Evolutionary conservation across 92 coral and sea anemone genomes (phyloP).

Genomic region (Ricordea florida): DNA sequence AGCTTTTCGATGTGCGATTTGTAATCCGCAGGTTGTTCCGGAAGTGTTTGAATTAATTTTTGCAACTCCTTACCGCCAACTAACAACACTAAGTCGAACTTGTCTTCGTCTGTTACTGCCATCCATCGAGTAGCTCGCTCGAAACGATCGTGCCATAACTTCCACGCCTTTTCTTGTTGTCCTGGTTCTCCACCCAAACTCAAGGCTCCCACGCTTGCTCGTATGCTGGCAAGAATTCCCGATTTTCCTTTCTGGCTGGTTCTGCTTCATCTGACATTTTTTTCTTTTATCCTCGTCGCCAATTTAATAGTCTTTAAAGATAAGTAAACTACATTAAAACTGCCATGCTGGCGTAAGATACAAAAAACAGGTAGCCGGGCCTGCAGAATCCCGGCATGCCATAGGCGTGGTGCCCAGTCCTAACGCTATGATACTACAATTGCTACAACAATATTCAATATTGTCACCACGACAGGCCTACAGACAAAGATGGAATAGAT

Average conservation of each 20-base stretch:
- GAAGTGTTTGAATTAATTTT: conserved; percentile 29
- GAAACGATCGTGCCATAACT: conserved; percentile 29
- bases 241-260: conserved; percentile 17
- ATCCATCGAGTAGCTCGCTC: conserved; percentile 35
- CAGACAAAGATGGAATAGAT: conserved; percentile 13
- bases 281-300: background rate
- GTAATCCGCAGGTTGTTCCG: no score
- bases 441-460: no score
- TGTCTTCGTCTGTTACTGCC: conserved; percentile 12
- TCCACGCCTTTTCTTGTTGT: conserved; percentile 37
- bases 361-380: no score
- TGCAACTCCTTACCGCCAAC: conserved; percentile 46
- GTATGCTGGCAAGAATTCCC: conserved; percentile 16
- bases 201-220: conserved; percentile 10
- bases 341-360: no score
- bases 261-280: conserved; percentile 8
- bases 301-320: no score
- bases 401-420: no score
- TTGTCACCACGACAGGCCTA: conserved; percentile 38
- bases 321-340: no score
- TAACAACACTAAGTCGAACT: conserved; percentile 35
- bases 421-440: no score
- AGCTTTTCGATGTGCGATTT: conserved; percentile 8
- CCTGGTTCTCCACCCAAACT: conserved; percentile 33
- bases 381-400: no score